Percentiles rank a stretch among this genome's conserved stretches.
Evolutionary conservation across 2,888 invertebrate species (phyloP).

Genomic region (Tipula unca): DNA sequence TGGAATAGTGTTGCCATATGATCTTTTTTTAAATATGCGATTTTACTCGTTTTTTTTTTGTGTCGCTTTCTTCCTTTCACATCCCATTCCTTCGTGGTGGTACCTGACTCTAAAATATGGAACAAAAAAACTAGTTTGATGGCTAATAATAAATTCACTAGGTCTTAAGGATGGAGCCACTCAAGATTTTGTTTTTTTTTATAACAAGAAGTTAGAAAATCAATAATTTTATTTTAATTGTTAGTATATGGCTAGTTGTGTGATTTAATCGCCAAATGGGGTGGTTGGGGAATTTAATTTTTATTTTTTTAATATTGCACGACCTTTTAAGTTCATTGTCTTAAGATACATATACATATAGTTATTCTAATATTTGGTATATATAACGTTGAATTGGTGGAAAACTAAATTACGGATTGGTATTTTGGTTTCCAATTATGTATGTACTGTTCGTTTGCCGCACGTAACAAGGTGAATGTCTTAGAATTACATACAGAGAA

Average conservation of each 20-base stretch:
- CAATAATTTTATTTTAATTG: background rate
- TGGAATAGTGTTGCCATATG: background rate
- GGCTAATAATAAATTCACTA: background rate
- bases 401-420: background rate
- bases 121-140: background rate
- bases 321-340: background rate
- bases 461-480: constrained; percentile 1
- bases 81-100: background rate
- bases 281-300: background rate
- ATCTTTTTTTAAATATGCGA: background rate
- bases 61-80: background rate
- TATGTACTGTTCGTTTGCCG: background rate
- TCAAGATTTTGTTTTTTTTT: background rate
- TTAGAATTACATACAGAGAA: background rate
- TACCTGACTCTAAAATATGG: background rate
- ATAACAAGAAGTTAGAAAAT: background rate
- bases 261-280: background rate
- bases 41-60: background rate
- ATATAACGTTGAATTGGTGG: background rate
- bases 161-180: background rate
- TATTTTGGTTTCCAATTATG: background rate
- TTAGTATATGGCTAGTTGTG: background rate
- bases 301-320: background rate
- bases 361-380: background rate
- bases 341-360: background rate